A percentile compares a stretch with the other conserved stretches of the same genome.
Evolutionary conservation across 2,888 invertebrate species (phyloP).

Genomic region (Drosophila austrosaltans): DNA sequence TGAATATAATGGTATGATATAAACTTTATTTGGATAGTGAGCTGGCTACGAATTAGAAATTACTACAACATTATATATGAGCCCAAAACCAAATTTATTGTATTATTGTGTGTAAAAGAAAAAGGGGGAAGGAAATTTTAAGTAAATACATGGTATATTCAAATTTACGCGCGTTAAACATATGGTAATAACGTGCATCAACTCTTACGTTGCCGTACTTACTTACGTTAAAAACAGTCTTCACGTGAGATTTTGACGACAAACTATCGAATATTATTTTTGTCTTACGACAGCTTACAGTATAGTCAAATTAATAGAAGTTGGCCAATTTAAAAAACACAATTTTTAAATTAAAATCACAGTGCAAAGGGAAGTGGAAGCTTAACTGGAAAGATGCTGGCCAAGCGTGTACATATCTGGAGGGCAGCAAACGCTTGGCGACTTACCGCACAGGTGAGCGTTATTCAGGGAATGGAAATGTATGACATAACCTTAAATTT

Average conservation of each 20-base stretch:
- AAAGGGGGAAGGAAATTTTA: too few relatives aligned
- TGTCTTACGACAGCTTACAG: conserved; percentile 16
- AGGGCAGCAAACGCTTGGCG: conserved; percentile 52
- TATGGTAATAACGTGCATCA: background rate
- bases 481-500: conserved; percentile 79
- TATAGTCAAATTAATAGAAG: conserved; percentile 15
- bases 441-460: conserved; percentile 63
- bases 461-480: background rate
- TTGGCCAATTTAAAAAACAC: conserved; percentile 27
- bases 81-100: background rate
- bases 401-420: conserved; percentile 70
- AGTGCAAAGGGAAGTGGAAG: conserved; percentile 11
- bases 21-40: too few relatives aligned
- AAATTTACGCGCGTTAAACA: conserved; percentile 1
- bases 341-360: conserved; percentile 52
- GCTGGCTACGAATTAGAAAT: too few relatives aligned
- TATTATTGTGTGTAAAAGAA: too few relatives aligned
- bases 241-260: background rate
- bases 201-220: background rate
- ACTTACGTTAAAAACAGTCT: background rate
- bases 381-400: conserved; percentile 55
- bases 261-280: conserved; percentile 3
- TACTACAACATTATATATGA: too few relatives aligned
- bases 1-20: too few relatives aligned
- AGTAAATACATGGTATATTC: background rate